phyloP scores from a whole-genome alignment of 2,113 vertebrate species.

The Manacus vitellinus region DNA sequence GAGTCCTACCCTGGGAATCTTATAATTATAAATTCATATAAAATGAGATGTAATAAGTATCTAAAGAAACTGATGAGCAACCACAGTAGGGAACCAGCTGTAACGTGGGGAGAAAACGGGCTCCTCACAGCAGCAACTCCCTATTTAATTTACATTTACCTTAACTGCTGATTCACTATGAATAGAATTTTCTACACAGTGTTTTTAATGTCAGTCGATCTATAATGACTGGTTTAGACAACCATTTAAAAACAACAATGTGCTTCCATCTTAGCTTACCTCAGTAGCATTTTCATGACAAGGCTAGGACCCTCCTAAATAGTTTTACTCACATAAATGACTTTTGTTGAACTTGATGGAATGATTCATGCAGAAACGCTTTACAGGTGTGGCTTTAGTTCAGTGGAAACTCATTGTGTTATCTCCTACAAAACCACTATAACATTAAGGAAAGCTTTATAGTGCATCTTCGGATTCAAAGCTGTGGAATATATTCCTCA shows the following conservation, averaged over 20 bases:
- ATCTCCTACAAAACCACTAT: not conserved
- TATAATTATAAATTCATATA: not conserved
- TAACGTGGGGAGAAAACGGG: not conserved
- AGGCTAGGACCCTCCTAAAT: not conserved
- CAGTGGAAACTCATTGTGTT: not conserved
- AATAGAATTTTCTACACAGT: not conserved
- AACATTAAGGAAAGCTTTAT: not conserved
- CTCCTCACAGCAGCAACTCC: not conserved
- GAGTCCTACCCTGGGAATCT: not conserved
- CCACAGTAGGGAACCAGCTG: not conserved
- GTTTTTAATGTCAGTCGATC: not conserved
- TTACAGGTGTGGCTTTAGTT: not conserved
- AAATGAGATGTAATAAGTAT: not conserved
- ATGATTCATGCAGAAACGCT: not conserved
- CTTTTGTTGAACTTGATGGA: not conserved
- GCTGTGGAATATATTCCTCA: not conserved
- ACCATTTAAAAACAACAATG: not conserved
- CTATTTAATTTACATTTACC: not conserved
- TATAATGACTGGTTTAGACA: not conserved
- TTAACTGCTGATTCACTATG: not conserved
- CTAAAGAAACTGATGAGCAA: not conserved
- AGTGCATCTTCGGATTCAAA: not conserved
- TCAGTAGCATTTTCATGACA: not conserved
- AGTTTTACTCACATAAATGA: not conserved
- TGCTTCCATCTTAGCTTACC: not conserved